A percentile compares a stretch with the other conserved stretches of the same genome.
Evolutionary conservation across 1,140 invertebrate genomes (phyloP).

Genomic region (Drosophila mayri): DNA sequence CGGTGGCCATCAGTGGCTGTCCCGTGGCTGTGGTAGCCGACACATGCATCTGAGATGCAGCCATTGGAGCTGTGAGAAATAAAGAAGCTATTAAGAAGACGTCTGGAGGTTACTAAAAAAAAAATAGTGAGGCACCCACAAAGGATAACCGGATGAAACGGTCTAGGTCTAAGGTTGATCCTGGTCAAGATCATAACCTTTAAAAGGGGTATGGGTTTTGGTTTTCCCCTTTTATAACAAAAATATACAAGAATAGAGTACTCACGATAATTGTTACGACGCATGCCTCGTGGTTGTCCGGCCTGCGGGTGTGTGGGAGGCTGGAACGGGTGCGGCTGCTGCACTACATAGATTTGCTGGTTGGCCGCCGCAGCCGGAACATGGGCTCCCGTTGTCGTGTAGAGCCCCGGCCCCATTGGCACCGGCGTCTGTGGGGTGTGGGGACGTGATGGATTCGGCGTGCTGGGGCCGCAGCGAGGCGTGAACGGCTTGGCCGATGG

Average conservation of each 20-base stretch:
- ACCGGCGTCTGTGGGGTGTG: slow-evolving; percentile 94
- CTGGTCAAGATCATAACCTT: not conserved
- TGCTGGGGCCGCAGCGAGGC: slow-evolving; percentile 90
- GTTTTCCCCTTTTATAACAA: not conserved
- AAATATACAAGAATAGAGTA: not conserved
- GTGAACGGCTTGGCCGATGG: slow-evolving; percentile 94
- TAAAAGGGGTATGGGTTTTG: not conserved
- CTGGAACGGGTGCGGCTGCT: slow-evolving; percentile 85
- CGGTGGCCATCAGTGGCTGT: slow-evolving; percentile 92
- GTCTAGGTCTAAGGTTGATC: not conserved
- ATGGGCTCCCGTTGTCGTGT: slow-evolving; percentile 66
- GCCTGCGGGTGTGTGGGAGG: slow-evolving; percentile 86
- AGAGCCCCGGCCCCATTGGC: slow-evolving; percentile 81
- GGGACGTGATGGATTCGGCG: slow-evolving; percentile 88
- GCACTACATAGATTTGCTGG: slow-evolving; percentile 85
- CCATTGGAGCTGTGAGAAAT: slow-evolving; percentile 86
- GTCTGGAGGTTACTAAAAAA: not conserved
- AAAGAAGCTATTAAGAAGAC: not conserved
- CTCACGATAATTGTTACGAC: slow-evolving; percentile 77
- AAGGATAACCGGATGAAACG: not conserved
- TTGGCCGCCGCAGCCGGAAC: slow-evolving; percentile 56
- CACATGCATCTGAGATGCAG: slow-evolving; percentile 90
- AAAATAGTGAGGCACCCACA: too few relatives aligned
- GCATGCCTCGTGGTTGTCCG: slow-evolving; percentile 69
- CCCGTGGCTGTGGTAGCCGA: slow-evolving; percentile 91